A percentile compares a stretch with the other conserved stretches of the same genome.
These are phyloP conservation scores for Hymenochirus boettgeri DNA, from an alignment of 2,113 vertebrate genomes.

Conservation along the genomic window DNA sequence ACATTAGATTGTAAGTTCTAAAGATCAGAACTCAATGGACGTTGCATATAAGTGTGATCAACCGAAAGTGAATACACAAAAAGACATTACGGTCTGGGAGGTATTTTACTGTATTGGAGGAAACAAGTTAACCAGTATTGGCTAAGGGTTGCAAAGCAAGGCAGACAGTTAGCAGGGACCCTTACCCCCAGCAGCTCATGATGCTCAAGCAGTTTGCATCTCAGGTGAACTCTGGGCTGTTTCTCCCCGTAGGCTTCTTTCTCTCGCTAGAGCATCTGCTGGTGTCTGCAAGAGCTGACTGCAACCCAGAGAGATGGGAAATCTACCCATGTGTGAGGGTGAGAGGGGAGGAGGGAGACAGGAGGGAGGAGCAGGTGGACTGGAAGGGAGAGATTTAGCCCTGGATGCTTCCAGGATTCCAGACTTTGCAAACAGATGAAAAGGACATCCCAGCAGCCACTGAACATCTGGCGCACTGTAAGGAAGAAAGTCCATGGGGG, in stretches of 20 bases:
- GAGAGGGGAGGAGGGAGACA: neutral
- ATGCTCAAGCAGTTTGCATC: constrained; percentile 22
- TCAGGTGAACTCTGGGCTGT: neutral
- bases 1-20: too few relatives aligned
- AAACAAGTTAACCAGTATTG: too few relatives aligned
- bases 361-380: constrained; percentile 16
- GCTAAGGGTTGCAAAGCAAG: neutral
- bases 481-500: too few relatives aligned
- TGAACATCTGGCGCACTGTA: neutral
- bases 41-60: too few relatives aligned
- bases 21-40: too few relatives aligned
- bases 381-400: constrained; percentile 29
- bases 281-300: constrained; percentile 26
- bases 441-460: neutral
- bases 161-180: neutral
- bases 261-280: constrained; percentile 14
- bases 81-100: too few relatives aligned
- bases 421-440: constrained; percentile 9
- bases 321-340: constrained; percentile 22
- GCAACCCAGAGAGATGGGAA: constrained; percentile 23
- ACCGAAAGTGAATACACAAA: too few relatives aligned
- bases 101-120: too few relatives aligned
- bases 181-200: constrained; percentile 41
- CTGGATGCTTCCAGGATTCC: constrained; percentile 6
- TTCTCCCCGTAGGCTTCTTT: neutral